Base-by-base conservation (phyloP, 2,797 vertebrate genomes). In the Helicolenus hilgendorfi region DNA sequence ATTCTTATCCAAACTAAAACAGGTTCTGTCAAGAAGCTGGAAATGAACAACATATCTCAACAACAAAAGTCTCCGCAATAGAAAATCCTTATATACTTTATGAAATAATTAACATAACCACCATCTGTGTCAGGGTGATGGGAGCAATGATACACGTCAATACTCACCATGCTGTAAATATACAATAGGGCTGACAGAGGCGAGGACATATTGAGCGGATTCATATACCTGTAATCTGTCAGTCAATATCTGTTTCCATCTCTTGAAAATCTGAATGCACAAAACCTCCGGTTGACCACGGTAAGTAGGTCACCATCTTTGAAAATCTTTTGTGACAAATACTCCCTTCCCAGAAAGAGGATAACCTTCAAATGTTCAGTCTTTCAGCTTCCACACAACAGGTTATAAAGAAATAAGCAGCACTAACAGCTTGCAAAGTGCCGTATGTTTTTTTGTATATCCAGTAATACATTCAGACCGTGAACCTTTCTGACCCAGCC, bases 281-380 rank as follows among this genome's bases (percentile, higher is more conserved):
- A 31, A 74, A 82, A 49, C 55, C 55, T n/a, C 24, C 9, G 14
- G 49, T 36, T 53, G 55, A 81, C 11, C 27, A 41, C 11, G 2
- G 41, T 45, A 86, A 91, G 49, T 86, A 73, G 79, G 71, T 76
- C 80, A 84, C 15, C 36, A 18, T 71, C 24, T 78, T 45, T 56
- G 22, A 72, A 69, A 72, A 10, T 56, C 29, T 36, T 18, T 59
- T 33, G 8, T 8, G 2, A 59, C 56, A 73, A 85, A 72, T 18
- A 69, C 31, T 41, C 18, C n/a, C 22, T 49, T 62, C 20, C 22
- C 33, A 22, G 10, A 81, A 36, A 31, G 18, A 76, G 72, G 72
- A 79, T 73, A 79, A 84, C 83, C 60, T 72, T 76, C 20, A 84
- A 58, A 63, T 67, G 26, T 60, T 90, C 60, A 13, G 22, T 56